Percentiles rank a stretch among this genome's conserved stretches.
phyloP scores from a whole-genome alignment of 2,888 invertebrate species.

The Oscheius sp. region DNA sequence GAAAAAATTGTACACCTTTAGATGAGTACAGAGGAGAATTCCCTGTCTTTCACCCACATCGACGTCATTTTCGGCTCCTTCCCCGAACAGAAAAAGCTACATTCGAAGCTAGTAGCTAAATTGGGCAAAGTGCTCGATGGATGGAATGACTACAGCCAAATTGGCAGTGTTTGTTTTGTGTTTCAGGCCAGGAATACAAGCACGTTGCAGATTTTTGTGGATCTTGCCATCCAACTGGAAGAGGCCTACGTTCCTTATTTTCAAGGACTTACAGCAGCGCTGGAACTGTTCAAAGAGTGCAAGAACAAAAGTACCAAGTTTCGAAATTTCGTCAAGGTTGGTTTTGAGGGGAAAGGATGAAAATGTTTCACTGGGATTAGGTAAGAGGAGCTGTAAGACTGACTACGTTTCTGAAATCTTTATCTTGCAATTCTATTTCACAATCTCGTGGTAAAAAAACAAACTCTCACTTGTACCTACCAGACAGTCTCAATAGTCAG shows the following conservation, averaged over 20 bases:
- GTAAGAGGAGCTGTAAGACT: not conserved
- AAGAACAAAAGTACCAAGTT: conserved; percentile 25
- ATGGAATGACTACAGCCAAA: conserved; percentile 37
- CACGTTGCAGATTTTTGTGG: conserved; percentile 30
- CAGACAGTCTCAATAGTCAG: too few species aligned
- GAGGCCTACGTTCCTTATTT: conserved; percentile 33
- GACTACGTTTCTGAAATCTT: too few species aligned
- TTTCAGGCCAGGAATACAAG: not conserved
- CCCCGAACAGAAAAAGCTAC: conserved; percentile 19
- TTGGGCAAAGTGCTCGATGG: conserved; percentile 34
- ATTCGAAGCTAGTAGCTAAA: conserved; percentile 31
- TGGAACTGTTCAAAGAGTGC: conserved; percentile 38
- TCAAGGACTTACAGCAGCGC: conserved; percentile 27
- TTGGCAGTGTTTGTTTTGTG: conserved; percentile 32
- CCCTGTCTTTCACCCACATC: conserved; percentile 10
- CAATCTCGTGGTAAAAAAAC: too few species aligned
- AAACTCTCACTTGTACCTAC: too few species aligned
- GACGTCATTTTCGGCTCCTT: conserved; percentile 36
- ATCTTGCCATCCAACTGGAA: conserved; percentile 24
- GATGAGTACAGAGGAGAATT: conserved; percentile 36
- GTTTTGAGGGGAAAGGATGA: not conserved
- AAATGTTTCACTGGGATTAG: too few species aligned
- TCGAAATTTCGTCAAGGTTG: conserved; percentile 24
- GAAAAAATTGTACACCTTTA: conserved; percentile 4
- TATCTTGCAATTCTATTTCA: too few species aligned